Base-by-base conservation (phyloP, 2,797 vertebrate species). In the Gymnocypris eckloni region DNA sequence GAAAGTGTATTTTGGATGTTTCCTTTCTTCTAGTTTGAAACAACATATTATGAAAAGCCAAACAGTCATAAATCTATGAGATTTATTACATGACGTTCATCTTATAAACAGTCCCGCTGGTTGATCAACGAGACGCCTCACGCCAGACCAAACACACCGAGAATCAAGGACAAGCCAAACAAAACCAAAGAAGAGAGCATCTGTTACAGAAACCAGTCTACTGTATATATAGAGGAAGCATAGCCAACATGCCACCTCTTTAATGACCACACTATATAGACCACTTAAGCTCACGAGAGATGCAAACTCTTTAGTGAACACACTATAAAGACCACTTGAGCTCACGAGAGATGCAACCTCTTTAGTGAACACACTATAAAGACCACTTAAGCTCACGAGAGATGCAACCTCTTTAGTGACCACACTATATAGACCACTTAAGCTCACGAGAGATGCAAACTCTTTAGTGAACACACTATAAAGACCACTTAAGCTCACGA, bases 81-180 rank as follows among this genome's bases (percentile, higher is more conserved):
- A 37, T 54, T 54, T 12, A 76, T 78, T 78, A 13, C 3, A 56
- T 56, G 20, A 56, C 22, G 25, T 76, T 54, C 28, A 37, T 39
- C 20, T 3, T 56, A 78, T 61, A 25, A 78, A 48, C 72, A 67
- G 82, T 64, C 72, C 43, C 52, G 72, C 25, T 76, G 43, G 56
- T 11, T n/a, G 52, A 73, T 64, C 75, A 48, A 70, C 22, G 39
- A 59, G 76, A 78, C 37, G 2, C 15, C 33, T 15, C 76, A 79
- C 2, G n/a, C 64, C 75, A 84, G 64, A 54, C 76, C n/a, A 72
- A 85, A 84, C 64, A 78, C 72, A 56, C 7, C 6, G 2, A n/a
- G 41, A 43, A 13, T 2, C 12, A 43, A 83, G 20, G 18, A 41
- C 37, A 59, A n/a, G 54, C 37, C 76, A 59, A 59, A 78, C 33